Conservation (phyloP, 2,888 invertebrate genomes). For the Pammene fasciana region DNA sequence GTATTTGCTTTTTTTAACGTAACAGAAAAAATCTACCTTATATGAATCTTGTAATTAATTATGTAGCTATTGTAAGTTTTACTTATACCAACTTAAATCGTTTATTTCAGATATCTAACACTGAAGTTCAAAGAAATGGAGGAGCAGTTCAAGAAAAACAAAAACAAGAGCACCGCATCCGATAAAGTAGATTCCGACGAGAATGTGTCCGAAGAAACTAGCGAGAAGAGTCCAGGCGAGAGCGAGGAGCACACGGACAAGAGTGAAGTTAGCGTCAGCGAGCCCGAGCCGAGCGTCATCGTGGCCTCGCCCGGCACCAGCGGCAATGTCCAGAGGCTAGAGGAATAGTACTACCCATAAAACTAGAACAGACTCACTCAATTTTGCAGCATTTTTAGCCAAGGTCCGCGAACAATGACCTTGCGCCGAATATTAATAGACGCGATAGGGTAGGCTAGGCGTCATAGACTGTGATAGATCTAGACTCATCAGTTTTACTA, state of each 20-base stretch:
- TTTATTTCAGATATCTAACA: slow-evolving; percentile 86
- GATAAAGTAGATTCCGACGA: slow-evolving; percentile 61
- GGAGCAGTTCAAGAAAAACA: slow-evolving; percentile 89
- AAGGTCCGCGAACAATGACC: slow-evolving; percentile 42
- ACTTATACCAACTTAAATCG: neutral
- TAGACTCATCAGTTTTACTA: slow-evolving; percentile 45
- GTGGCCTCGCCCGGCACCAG: slow-evolving; percentile 70
- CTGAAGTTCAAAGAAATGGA: slow-evolving; percentile 94
- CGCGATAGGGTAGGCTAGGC: slow-evolving; percentile 42
- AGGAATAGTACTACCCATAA: slow-evolving; percentile 50
- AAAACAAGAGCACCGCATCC: slow-evolving; percentile 71
- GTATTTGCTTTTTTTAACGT: too few species aligned
- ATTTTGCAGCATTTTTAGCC: slow-evolving; percentile 44
- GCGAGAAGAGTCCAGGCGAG: slow-evolving; percentile 51
- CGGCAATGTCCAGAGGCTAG: slow-evolving; percentile 73
- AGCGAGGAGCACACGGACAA: slow-evolving; percentile 49
- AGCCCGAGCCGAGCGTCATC: slow-evolving; percentile 67
- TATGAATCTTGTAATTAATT: too few species aligned
- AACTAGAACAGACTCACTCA: slow-evolving; percentile 39
- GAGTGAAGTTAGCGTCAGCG: slow-evolving; percentile 56
- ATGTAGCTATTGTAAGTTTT: neutral
- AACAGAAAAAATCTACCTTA: too few species aligned
- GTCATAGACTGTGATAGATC: slow-evolving; percentile 65
- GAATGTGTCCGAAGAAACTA: slow-evolving; percentile 55
- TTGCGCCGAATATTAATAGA: slow-evolving; percentile 44